Evolutionary conservation across 1,140 invertebrate genomes (phyloP), one percentile per base, ranked within the genome.

Genomic region (Drosophila guanche): DNA sequence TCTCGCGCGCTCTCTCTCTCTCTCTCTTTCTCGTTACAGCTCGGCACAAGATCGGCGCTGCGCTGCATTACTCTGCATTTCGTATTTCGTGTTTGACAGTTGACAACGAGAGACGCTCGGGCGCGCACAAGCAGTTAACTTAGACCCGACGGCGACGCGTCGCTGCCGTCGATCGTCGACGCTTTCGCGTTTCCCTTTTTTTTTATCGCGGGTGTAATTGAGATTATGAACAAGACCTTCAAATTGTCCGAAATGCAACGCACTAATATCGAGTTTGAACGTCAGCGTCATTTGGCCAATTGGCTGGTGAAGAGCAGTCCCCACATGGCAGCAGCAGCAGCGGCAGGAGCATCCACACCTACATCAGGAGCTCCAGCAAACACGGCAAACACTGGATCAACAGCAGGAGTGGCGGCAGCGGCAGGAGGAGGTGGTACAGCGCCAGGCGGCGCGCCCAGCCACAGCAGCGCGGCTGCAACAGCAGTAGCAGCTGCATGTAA

Each of bases 261-360:
- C 55, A 90, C 77, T 51, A 91, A 86, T 60, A 90, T 91, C 63
- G 90, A 91, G 58, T 90, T 91, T 56, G 90, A 91, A 73, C 88
- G 90, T 72, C 90, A 90, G 79, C 78, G 89, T 79, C 90, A 91
- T 79, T 75, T 91, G 79, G 85, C 90, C 70, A 91, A 91, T 77
- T 91, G 90, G 90, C 78, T 91, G 45, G 81, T 91, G 46, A 90
- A 90, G 58, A 91, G 90, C 59, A 90, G 90, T 62, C 90, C 90
- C 29, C 90, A 91, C 71, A 91, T 91, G 90, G 81, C 90, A 53
- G 89, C 80, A 53, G 86, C 90, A 16, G 71, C 79, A 51, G 76
- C 74, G 33, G 79, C 75, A 23, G 63, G 67, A 41, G 63, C 63
- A 42, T 47, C 62, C 45, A 62, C 66, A 62, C 41, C 58, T 52